A percentile compares a stretch with the other conserved stretches of the same genome.
These are phyloP conservation scores for Pelvicachromis taeniatus DNA, from an alignment of 2,113 vertebrate species.

Conservation along the genomic window DNA sequence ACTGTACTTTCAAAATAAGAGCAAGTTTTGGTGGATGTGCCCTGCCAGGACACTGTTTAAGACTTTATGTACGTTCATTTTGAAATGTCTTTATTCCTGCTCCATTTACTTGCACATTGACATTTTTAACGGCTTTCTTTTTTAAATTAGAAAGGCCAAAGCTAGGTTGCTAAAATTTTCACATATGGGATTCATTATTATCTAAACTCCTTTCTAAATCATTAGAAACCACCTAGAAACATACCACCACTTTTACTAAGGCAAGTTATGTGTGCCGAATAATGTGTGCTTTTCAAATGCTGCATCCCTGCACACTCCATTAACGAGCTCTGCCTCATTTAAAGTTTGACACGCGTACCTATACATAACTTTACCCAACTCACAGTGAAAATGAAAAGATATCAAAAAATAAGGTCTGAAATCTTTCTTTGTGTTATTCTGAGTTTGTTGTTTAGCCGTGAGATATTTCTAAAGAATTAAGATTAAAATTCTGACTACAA, in stretches of 20 bases:
- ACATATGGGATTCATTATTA: background rate
- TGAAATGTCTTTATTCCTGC: background rate
- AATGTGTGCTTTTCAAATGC: background rate
- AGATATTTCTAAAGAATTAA: background rate
- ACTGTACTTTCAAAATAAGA: background rate
- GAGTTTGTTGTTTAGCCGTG: background rate
- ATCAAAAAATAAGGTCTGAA: background rate
- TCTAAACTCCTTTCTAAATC: background rate
- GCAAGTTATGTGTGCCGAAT: background rate
- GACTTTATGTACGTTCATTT: background rate
- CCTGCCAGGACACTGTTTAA: background rate
- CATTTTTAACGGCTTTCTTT: background rate
- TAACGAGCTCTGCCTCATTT: background rate
- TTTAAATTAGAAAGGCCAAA: background rate
- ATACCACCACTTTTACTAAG: background rate
- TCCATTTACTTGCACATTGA: background rate
- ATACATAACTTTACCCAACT: background rate
- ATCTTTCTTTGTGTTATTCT: background rate
- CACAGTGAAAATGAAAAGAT: background rate
- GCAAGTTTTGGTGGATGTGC: background rate
- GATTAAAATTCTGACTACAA: background rate
- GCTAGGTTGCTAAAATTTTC: background rate
- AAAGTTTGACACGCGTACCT: accelerated
- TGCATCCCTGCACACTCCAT: background rate
- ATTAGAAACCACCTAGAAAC: background rate